These are phyloP conservation scores for Paratrypauchen microcephalus DNA, from an alignment of 2,797 vertebrate species.

Conservation along the genomic window DNA sequence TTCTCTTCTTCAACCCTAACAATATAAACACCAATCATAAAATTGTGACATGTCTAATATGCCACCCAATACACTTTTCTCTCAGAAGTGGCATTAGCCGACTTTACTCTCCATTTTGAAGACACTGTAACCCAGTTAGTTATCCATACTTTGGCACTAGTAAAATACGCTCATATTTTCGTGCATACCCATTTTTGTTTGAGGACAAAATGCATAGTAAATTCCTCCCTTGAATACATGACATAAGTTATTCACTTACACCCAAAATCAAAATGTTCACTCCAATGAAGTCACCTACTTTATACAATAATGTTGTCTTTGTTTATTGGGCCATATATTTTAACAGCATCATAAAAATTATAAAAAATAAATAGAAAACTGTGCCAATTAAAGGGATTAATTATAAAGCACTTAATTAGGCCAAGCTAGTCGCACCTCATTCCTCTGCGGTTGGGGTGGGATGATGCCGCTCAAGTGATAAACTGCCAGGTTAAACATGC, in stretches of 20 bases:
- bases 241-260: too few relatives aligned
- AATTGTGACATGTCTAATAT: background rate
- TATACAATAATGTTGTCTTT: background rate
- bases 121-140: background rate
- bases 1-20: background rate
- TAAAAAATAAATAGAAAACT: background rate
- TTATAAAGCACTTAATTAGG: conserved; percentile 1
- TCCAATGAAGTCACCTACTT: background rate
- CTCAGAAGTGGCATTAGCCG: background rate
- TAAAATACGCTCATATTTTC: background rate
- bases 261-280: too few relatives aligned
- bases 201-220: background rate
- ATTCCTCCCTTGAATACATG: too few relatives aligned
- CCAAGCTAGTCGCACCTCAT: conserved; percentile 77
- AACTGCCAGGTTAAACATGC: conserved; percentile 87
- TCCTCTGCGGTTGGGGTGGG: conserved; percentile 72
- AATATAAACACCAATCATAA: background rate
- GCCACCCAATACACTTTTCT: background rate
- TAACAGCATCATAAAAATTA: background rate
- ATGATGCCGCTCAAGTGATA: conserved; percentile 80
- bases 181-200: background rate
- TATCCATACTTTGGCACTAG: background rate
- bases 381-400: conserved; percentile 4
- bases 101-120: background rate
- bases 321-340: background rate